Evolutionary conservation across 2,797 vertebrate species (phyloP).

Genomic region (Synanceia verrucosa): DNA sequence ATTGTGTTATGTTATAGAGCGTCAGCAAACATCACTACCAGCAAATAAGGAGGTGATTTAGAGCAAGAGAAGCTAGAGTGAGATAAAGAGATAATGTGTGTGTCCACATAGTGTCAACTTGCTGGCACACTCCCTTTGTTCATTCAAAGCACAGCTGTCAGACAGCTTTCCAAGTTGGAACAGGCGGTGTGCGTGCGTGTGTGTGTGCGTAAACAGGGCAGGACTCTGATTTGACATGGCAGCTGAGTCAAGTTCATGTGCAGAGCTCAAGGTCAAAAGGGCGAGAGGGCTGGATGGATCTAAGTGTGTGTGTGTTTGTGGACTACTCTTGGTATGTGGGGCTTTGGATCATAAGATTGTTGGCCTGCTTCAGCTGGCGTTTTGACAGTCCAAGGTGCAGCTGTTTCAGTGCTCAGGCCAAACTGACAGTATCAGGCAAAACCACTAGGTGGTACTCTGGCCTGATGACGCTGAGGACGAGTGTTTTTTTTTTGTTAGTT

Average conservation of each 20-base stretch:
- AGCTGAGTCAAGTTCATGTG: slow-evolving; percentile 82
- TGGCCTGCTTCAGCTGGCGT: slow-evolving; percentile 64
- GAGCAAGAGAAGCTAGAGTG: slow-evolving; percentile 4
- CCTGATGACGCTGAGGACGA: not conserved
- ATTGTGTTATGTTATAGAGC: not conserved
- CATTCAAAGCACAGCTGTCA: slow-evolving; percentile 80
- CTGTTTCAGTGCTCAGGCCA: slow-evolving; percentile 62
- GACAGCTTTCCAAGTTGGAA: slow-evolving; percentile 76
- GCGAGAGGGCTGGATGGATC: slow-evolving; percentile 51
- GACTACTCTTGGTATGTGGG: slow-evolving; percentile 51
- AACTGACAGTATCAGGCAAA: slow-evolving; percentile 29
- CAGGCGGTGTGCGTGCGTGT: slow-evolving; percentile 64
- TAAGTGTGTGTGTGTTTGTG: slow-evolving; percentile 33
- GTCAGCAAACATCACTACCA: not conserved
- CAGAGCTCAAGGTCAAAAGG: slow-evolving; percentile 79
- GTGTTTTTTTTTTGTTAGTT: slow-evolving; percentile 72
- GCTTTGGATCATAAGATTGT: slow-evolving; percentile 65
- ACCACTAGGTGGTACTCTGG: slow-evolving; percentile 71
- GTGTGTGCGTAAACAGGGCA: slow-evolving; percentile 51
- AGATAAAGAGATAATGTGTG: slow-evolving; percentile 66
- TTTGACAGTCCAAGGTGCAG: slow-evolving; percentile 69
- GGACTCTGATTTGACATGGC: slow-evolving; percentile 72
- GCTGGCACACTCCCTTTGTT: slow-evolving; percentile 80
- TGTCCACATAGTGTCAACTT: slow-evolving; percentile 69
- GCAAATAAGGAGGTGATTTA: not conserved